Evolutionary conservation across 1,140 invertebrate genomes (phyloP).

Genomic region (Apocrypta bakeri): DNA sequence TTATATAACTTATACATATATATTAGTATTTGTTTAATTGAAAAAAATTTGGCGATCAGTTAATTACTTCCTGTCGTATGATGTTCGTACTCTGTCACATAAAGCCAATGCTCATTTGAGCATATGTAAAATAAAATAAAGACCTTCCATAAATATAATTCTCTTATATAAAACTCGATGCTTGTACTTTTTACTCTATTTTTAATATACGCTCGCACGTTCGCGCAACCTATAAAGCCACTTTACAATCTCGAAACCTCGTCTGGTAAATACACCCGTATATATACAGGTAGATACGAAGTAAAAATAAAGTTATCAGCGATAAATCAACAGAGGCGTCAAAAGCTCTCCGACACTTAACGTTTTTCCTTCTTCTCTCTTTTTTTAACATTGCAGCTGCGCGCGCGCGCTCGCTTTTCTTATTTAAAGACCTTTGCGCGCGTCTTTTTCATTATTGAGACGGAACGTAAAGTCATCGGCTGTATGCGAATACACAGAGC

Average conservation of each 20-base stretch:
- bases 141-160: too few species aligned
- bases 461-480: slow-evolving; percentile 36
- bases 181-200: slow-evolving; percentile 4
- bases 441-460: slow-evolving; percentile 41
- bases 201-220: neutral
- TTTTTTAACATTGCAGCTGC: neutral
- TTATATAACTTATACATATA: too few species aligned
- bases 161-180: too few species aligned
- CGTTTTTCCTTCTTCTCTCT: neutral
- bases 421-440: neutral
- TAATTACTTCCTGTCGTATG: neutral
- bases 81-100: neutral
- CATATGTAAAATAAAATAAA: neutral
- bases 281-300: neutral
- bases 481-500: neutral
- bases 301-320: slow-evolving; percentile 30
- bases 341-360: slow-evolving; percentile 4
- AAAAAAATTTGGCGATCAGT: neutral
- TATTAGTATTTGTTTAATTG: too few species aligned
- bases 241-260: slow-evolving; percentile 10
- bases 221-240: neutral
- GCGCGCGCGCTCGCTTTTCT: neutral
- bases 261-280: neutral
- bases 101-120: neutral
- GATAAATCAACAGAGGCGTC: slow-evolving; percentile 27